A percentile compares a stretch with the other conserved stretches of the same genome.
Conservation (phyloP, 2,797 vertebrate genomes). For the Pangasius krempfi region DNA sequence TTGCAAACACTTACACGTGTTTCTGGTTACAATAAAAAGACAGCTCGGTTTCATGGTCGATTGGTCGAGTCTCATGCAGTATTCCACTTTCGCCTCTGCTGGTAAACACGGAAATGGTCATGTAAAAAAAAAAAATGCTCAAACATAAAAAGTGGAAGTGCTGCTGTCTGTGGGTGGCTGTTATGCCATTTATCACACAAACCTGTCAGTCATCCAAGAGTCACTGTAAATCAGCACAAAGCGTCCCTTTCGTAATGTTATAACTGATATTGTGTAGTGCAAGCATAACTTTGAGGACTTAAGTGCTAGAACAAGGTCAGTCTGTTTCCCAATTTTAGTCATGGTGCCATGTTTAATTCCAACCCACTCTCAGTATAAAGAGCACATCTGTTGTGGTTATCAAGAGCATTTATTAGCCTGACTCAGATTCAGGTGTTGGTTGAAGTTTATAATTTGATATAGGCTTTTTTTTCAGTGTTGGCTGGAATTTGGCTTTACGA, state of each 20-base stretch:
- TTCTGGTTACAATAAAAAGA: conserved; percentile 45
- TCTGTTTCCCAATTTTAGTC: not conserved
- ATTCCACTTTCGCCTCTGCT: conserved; percentile 5
- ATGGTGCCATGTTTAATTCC: conserved; percentile 24
- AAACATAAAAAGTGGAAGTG: conserved; percentile 8
- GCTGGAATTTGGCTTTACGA: not conserved
- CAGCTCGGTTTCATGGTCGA: conserved; percentile 1
- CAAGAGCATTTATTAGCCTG: conserved; percentile 11
- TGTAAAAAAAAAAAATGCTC: not conserved
- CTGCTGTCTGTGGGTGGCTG: not conserved
- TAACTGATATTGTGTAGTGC: not conserved
- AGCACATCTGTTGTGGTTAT: conserved; percentile 34
- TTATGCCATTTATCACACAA: not conserved
- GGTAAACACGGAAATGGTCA: conserved; percentile 21
- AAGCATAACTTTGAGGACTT: not conserved
- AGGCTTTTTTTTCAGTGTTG: not conserved
- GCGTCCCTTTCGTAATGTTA: not conserved
- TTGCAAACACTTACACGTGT: conserved; percentile 42
- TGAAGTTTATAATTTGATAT: not conserved
- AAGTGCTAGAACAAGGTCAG: not conserved
- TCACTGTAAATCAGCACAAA: not conserved
- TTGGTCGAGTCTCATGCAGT: not conserved
- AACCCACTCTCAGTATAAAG: not conserved
- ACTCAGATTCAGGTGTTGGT: conserved; percentile 41
- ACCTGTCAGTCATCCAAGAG: not conserved